Percentiles rank a stretch among this genome's conserved stretches.
Evolutionary conservation across 2,797 vertebrate species (phyloP).

Genomic region (Paratrypauchen microcephalus): DNA sequence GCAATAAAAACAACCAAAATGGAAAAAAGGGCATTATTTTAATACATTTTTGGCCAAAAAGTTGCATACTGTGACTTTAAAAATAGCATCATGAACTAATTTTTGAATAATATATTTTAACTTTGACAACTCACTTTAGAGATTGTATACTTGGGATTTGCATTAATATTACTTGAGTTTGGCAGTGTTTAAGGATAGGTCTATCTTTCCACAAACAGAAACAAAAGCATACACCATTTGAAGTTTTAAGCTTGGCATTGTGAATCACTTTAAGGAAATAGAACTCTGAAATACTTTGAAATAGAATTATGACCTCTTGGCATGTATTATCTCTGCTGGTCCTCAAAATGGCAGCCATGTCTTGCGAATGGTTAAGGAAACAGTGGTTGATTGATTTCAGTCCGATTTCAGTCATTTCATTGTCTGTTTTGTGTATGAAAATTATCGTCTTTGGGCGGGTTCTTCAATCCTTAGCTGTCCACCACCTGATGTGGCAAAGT

Average conservation of each 20-base stretch:
- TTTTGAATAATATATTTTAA: no score
- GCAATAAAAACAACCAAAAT: no score
- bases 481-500: slow-evolving; percentile 96
- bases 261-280: not conserved
- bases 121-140: no score
- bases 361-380: slow-evolving; percentile 11
- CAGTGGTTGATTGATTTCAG: slow-evolving; percentile 1
- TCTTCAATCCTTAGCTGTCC: slow-evolving; percentile 81
- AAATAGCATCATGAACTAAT: no score
- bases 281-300: no score
- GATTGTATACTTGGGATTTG: not conserved
- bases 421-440: slow-evolving; percentile 5
- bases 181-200: not conserved
- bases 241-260: not conserved
- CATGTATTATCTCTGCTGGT: slow-evolving; percentile 4
- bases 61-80: no score
- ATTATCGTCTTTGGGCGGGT: not conserved
- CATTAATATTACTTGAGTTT: not conserved
- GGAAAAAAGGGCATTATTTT: no score
- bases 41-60: no score
- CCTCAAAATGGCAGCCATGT: not conserved
- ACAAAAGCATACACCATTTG: not conserved
- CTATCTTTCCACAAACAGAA: slow-evolving; percentile 6
- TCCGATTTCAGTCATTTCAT: not conserved
- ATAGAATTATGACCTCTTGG: not conserved